Evolutionary conservation across 2,888 invertebrate genomes (phyloP).

Genomic region (Drosophila formosana): DNA sequence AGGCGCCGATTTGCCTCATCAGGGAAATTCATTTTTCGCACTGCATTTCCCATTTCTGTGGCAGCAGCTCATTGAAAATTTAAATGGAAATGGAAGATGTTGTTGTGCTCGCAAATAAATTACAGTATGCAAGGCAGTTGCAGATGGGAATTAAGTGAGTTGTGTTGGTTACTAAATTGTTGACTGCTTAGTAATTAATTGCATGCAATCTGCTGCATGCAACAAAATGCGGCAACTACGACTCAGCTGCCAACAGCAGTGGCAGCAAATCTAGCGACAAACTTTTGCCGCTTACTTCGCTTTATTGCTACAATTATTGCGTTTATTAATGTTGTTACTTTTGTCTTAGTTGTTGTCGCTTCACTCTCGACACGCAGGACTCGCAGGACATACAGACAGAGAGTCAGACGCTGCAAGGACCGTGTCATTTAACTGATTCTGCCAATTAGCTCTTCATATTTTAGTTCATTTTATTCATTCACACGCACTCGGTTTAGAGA

Average conservation of each 20-base stretch:
- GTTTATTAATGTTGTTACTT: conserved; percentile 19
- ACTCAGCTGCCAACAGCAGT: not conserved
- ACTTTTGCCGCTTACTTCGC: conserved; percentile 37
- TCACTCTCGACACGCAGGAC: not conserved
- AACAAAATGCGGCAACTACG: conserved; percentile 16
- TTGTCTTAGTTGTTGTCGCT: conserved; percentile 11
- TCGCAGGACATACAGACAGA: too few relatives aligned
- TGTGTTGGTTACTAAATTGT: conserved; percentile 26
- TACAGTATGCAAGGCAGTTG: conserved; percentile 2
- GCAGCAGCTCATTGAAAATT: conserved; percentile 42
- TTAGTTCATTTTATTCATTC: conserved; percentile 83
- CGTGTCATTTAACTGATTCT: conserved; percentile 55
- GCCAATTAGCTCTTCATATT: conserved; percentile 76
- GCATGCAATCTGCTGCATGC: conserved; percentile 37
- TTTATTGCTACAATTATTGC: conserved; percentile 31
- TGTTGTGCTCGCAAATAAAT: conserved; percentile 25
- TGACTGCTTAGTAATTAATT: conserved; percentile 36
- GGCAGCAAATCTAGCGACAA: conserved; percentile 16
- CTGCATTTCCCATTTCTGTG: conserved; percentile 6
- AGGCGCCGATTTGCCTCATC: conserved; percentile 8
- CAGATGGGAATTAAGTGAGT: not conserved
- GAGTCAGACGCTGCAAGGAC: conserved; percentile 2
- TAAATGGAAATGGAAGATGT: conserved; percentile 28
- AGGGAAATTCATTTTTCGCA: conserved; percentile 19
- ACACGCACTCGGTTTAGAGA: not conserved